Evolutionary conservation across 1,140 invertebrate species (phyloP).

Genomic region (Eumaeus atala): DNA sequence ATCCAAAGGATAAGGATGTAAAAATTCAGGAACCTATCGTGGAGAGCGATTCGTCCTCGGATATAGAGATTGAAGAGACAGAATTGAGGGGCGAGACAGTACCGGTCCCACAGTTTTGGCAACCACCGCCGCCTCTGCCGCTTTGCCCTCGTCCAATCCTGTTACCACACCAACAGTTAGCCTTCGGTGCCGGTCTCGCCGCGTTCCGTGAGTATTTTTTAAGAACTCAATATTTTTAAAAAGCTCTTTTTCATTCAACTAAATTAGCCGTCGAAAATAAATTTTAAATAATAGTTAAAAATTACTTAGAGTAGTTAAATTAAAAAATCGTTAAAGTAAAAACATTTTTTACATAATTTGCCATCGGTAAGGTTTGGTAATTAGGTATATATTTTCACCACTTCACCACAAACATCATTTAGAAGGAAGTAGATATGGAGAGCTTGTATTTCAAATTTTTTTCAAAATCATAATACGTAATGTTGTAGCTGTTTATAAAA

Average conservation of each 20-base stretch:
- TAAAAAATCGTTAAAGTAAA: too few species aligned
- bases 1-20: constrained; percentile 29
- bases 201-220: constrained; percentile 76
- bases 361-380: too few species aligned
- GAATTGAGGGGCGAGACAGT: constrained; percentile 24
- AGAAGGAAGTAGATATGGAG: too few species aligned
- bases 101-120: constrained; percentile 38
- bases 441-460: too few species aligned
- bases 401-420: too few species aligned
- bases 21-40: constrained; percentile 23
- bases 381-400: too few species aligned
- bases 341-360: too few species aligned
- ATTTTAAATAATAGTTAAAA: background rate
- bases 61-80: constrained; percentile 58
- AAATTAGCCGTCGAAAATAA: too few species aligned
- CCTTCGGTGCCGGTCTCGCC: constrained; percentile 76
- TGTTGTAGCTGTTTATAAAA: too few species aligned
- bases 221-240: too few species aligned
- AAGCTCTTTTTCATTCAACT: too few species aligned
- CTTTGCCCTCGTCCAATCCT: constrained; percentile 53
- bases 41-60: constrained; percentile 64
- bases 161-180: constrained; percentile 59
- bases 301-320: background rate
- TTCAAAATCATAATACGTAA: too few species aligned
- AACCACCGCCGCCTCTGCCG: constrained; percentile 46